A percentile compares a stretch with the other conserved stretches of the same genome.
These are phyloP conservation scores for Patella pellucida DNA, from an alignment of 2,888 invertebrate genomes.

Conservation along the genomic window DNA sequence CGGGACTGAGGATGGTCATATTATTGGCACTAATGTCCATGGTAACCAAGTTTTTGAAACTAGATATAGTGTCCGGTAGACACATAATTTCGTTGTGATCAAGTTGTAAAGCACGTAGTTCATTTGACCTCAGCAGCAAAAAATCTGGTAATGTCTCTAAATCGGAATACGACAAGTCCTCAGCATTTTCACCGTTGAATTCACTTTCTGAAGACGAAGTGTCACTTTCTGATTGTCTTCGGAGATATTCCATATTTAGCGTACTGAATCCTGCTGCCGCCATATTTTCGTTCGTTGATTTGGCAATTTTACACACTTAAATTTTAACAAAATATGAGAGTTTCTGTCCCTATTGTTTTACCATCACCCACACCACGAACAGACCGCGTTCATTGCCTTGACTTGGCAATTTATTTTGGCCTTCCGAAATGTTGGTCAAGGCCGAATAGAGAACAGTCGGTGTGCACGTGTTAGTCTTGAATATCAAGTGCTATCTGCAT, in stretches of 20 bases:
- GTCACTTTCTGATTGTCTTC: slow-evolving; percentile 13
- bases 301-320: too few species aligned
- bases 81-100: slow-evolving; percentile 69
- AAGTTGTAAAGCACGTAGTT: slow-evolving; percentile 75
- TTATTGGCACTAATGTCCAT: slow-evolving; percentile 91
- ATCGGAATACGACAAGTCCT: slow-evolving; percentile 64
- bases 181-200: slow-evolving; percentile 56
- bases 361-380: too few species aligned
- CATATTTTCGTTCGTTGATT: neutral
- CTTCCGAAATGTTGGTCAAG: too few species aligned
- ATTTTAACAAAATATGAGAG: too few species aligned
- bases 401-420: too few species aligned
- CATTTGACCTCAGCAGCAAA: slow-evolving; percentile 68
- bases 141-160: slow-evolving; percentile 61
- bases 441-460: too few species aligned
- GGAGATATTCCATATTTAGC: neutral
- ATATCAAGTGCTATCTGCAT: too few species aligned
- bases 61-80: slow-evolving; percentile 64
- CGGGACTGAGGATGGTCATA: slow-evolving; percentile 82
- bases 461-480: too few species aligned
- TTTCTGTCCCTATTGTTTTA: too few species aligned
- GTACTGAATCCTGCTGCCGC: slow-evolving; percentile 7
- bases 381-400: too few species aligned
- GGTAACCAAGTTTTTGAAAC: slow-evolving; percentile 78
- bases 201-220: slow-evolving; percentile 47